Conservation (phyloP, 37 sponge, comb jelly and placozoan genomes). For the Halichondria panicea region DNA sequence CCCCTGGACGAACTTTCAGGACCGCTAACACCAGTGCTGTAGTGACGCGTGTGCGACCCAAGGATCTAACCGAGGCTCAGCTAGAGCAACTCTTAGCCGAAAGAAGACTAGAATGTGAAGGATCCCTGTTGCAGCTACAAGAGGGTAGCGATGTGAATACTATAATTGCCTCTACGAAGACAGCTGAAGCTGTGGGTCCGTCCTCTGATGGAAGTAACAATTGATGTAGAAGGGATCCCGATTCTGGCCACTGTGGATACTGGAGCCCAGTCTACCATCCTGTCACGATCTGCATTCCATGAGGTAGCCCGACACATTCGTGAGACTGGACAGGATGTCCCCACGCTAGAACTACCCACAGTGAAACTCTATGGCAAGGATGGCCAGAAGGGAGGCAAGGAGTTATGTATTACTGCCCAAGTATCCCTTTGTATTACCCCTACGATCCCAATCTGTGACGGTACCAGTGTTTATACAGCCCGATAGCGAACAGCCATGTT, state of each 20-base stretch:
- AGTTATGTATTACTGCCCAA: conserved; percentile 22
- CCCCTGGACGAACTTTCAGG: not conserved
- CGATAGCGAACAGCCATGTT: conserved; percentile 21
- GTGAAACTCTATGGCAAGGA: conserved; percentile 23
- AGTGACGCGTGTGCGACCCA: not conserved
- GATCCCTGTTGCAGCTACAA: not conserved
- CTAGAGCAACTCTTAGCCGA: conserved; percentile 9
- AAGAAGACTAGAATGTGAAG: not conserved
- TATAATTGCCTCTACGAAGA: not conserved
- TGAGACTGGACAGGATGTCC: not conserved
- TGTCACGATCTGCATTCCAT: not conserved
- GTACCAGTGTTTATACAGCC: conserved; percentile 39
- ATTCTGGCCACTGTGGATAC: conserved; percentile 10
- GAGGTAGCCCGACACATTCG: conserved; percentile 2
- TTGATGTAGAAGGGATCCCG: conserved; percentile 13
- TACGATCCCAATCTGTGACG: not conserved
- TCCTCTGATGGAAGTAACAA: not conserved
- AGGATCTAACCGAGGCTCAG: conserved; percentile 6
- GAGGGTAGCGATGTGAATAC: not conserved
- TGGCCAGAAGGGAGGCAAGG: conserved; percentile 20
- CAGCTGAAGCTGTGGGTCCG: conserved; percentile 9
- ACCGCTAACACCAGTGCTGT: not conserved
- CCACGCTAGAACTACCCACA: conserved; percentile 3
- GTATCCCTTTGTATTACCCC: conserved; percentile 2
- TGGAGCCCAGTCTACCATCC: conserved; percentile 36